These are phyloP conservation scores for Tetramorium bicarinatum DNA, from an alignment of 2,888 invertebrate species.

Conservation along the genomic window DNA sequence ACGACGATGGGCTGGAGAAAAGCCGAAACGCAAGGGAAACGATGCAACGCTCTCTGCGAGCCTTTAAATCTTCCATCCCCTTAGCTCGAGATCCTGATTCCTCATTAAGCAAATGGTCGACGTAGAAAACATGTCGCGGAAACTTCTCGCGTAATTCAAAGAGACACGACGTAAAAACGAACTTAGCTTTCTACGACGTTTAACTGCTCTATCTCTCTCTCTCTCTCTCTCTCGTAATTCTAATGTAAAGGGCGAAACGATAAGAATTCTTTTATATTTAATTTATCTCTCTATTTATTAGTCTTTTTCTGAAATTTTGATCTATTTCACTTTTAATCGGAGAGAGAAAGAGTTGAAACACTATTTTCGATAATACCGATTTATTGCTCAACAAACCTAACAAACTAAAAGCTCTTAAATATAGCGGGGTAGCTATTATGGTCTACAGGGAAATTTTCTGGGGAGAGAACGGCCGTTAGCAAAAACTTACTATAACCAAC, in stretches of 20 bases:
- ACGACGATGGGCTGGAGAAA: constrained; percentile 20
- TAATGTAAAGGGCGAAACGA: neutral
- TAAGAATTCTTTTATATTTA: neutral
- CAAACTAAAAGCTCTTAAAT: constrained; percentile 54
- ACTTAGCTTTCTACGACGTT: constrained; percentile 30
- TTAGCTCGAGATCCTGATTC: constrained; percentile 61
- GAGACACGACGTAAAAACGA: constrained; percentile 53
- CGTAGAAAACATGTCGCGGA: constrained; percentile 44
- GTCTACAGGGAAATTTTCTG: constrained; percentile 51
- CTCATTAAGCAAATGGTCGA: constrained; percentile 71
- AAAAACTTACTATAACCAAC: constrained; percentile 54
- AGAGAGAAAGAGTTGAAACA: neutral
- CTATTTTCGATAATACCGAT: constrained; percentile 38
- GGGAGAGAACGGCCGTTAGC: constrained; percentile 46
- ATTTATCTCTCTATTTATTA: neutral
- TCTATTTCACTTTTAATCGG: constrained; percentile 10
- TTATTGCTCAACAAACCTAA: constrained; percentile 30
- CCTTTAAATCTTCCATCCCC: constrained; percentile 64
- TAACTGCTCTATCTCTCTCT: constrained; percentile 2
- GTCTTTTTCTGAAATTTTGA: neutral
- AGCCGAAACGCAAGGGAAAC: constrained; percentile 43
- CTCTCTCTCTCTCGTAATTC: neutral
- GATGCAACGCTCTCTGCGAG: constrained; percentile 28
- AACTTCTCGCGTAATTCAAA: constrained; percentile 69
- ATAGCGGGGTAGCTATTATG: constrained; percentile 35